Evolutionary conservation across 2,113 vertebrate species (phyloP).

Genomic region (Sinocyclocheilus grahami): DNA sequence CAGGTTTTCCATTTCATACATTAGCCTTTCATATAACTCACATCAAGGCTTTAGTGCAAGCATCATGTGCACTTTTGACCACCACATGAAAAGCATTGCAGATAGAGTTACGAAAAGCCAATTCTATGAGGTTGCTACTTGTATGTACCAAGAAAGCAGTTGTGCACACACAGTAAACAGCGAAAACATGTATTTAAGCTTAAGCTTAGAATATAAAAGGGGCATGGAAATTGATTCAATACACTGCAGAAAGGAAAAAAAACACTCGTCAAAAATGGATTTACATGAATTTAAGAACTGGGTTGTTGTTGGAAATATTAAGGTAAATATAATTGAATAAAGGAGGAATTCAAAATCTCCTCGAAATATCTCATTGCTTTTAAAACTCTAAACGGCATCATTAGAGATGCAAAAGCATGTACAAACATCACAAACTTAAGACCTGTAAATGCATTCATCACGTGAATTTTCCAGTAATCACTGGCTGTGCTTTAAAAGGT

Average conservation of each 20-base stretch:
- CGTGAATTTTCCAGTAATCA: neutral
- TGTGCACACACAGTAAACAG: neutral
- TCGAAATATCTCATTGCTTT: neutral
- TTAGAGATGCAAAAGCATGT: neutral
- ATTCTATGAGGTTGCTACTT: neutral
- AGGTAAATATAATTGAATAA: neutral
- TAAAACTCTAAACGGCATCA: neutral
- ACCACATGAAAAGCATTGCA: neutral
- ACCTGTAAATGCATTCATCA: neutral
- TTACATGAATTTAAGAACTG: neutral
- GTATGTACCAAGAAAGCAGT: neutral
- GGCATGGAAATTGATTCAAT: neutral
- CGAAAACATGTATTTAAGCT: neutral
- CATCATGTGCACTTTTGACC: neutral
- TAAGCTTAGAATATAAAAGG: neutral
- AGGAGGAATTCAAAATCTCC: neutral
- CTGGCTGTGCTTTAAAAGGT: neutral
- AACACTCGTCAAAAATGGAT: neutral
- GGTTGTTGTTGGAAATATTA: neutral
- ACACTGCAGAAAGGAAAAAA: neutral
- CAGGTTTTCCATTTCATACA: neutral
- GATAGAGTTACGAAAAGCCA: neutral
- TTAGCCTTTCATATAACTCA: neutral
- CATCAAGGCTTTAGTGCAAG: neutral
- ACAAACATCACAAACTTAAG: neutral